Evolutionary conservation across 2,797 vertebrate genomes (phyloP).

Genomic region (Erethizon dorsatum): DNA sequence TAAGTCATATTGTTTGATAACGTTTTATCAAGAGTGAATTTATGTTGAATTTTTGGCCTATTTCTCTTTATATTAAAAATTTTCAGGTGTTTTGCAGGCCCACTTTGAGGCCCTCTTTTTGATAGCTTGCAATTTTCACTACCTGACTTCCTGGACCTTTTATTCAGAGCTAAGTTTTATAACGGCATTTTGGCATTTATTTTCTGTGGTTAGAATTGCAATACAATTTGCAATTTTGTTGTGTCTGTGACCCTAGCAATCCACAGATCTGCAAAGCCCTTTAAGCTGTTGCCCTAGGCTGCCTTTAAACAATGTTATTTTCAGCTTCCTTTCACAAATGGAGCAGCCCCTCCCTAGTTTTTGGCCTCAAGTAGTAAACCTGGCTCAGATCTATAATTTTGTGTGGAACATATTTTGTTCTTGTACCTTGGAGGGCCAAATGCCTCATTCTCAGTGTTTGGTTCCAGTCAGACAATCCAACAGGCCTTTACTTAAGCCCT

Average conservation of each 20-base stretch:
- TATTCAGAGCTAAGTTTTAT: slow-evolving; percentile 25
- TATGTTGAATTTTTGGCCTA: not conserved
- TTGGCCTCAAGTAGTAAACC: slow-evolving; percentile 72
- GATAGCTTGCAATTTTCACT: slow-evolving; percentile 41
- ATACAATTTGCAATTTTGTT: slow-evolving; percentile 68
- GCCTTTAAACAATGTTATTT: slow-evolving; percentile 73
- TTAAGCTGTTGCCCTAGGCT: slow-evolving; percentile 49
- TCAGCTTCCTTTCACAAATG: slow-evolving; percentile 68
- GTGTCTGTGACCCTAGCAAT: slow-evolving; percentile 42
- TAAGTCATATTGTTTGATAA: slow-evolving; percentile 42
- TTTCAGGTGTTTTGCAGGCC: not conserved
- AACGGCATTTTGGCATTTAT: slow-evolving; percentile 59
- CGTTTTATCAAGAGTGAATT: slow-evolving; percentile 19
- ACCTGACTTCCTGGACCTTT: slow-evolving; percentile 22
- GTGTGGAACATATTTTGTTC: slow-evolving; percentile 77
- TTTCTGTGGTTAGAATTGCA: slow-evolving; percentile 49
- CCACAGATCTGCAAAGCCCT: slow-evolving; percentile 53
- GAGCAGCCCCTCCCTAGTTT: slow-evolving; percentile 29
- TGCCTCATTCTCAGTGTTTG: slow-evolving; percentile 56
- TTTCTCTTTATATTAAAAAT: slow-evolving; percentile 28
- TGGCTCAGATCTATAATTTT: slow-evolving; percentile 77
- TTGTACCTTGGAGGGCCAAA: slow-evolving; percentile 59
- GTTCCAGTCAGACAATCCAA: slow-evolving; percentile 59
- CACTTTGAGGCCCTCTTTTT: not conserved
- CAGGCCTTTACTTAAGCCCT: slow-evolving; percentile 1